phyloP scores from a whole-genome alignment of 2,888 invertebrate genomes.

The Philereme transversata region DNA sequence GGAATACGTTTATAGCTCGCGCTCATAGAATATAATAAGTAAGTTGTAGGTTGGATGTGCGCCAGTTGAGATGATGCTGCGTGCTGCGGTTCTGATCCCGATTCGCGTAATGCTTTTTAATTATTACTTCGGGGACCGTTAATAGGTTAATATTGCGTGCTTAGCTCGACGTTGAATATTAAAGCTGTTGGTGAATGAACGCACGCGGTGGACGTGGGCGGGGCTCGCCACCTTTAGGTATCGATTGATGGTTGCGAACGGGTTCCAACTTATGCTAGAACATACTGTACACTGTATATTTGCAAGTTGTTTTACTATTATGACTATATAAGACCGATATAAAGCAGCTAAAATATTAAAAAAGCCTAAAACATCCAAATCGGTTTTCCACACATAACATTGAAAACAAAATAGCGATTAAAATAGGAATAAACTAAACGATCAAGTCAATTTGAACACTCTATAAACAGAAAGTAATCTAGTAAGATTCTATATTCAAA shows the following conservation, averaged over 20 bases:
- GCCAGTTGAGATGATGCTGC: conserved; percentile 68
- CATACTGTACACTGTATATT: background rate
- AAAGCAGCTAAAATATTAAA: background rate
- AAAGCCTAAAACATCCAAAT: background rate
- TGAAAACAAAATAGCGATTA: too few species aligned
- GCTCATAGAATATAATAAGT: conserved; percentile 83
- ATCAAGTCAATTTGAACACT: too few species aligned
- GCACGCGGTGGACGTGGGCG: conserved; percentile 46
- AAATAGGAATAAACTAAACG: too few species aligned
- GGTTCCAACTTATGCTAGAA: conserved; percentile 10
- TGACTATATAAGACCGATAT: background rate
- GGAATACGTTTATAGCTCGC: conserved; percentile 81
- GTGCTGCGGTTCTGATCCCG: conserved; percentile 72
- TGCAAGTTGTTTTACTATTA: conserved; percentile 2
- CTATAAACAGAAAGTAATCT: too few species aligned
- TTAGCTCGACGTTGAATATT: conserved; percentile 54
- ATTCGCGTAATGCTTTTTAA: conserved; percentile 74
- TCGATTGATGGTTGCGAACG: conserved; percentile 32
- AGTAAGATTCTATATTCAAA: too few species aligned
- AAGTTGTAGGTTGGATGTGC: conserved; percentile 78
- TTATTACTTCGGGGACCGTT: conserved; percentile 67
- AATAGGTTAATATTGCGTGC: conserved; percentile 59
- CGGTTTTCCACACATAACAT: background rate
- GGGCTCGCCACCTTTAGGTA: conserved; percentile 36
- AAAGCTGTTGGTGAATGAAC: conserved; percentile 55